Base-by-base conservation (phyloP, 2,888 invertebrate species). In the Acronicta psi region DNA sequence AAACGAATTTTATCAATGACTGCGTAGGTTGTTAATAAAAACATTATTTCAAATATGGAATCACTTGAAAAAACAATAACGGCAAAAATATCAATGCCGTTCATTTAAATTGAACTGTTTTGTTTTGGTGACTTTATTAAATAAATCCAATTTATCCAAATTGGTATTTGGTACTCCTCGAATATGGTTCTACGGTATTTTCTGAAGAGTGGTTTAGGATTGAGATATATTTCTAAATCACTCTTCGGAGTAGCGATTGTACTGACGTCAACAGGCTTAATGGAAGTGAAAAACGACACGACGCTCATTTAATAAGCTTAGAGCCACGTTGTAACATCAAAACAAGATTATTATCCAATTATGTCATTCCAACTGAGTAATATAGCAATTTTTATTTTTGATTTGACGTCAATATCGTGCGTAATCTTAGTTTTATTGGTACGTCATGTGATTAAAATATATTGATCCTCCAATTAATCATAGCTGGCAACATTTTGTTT, bases 321-420 rank as follows among this genome's bases (percentile, higher is more conserved):
- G 40, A 44, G 29, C 47, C 42, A 57, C 47, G 45, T 16, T 66
- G 44, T 43, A 9, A 56, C 56, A 53, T 56, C 59, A 60, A 65
- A 73, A 75, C 68, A 73, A 67, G 47, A 69, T 59, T 60, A 68
- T 62, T 58, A 61, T 73, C 54, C 55, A 63, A 73, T 73, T 75
- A 75, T 57, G 36, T 59, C 46, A 54, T 11, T 56, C 40, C 50
- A 34, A 29, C 40, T 29, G 29, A 49, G 42, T 20, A 53, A n/a
- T 37, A 54, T 49, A 37, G 9, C 16, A 43, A 18, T 29, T 34
- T 55, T 69, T 69, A 51, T 69, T 61, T 69, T 59, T 25, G 6
- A 16, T 42, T 7, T 58, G 58, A 58, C 59, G 66, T 72, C 62
- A 49, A 42, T 51, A 20, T 23, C 17, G 42, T 55, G 42, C 29